Evolutionary conservation across 2,888 invertebrate genomes (phyloP).

Genomic region (Pycnomerus fuliginosus): DNA sequence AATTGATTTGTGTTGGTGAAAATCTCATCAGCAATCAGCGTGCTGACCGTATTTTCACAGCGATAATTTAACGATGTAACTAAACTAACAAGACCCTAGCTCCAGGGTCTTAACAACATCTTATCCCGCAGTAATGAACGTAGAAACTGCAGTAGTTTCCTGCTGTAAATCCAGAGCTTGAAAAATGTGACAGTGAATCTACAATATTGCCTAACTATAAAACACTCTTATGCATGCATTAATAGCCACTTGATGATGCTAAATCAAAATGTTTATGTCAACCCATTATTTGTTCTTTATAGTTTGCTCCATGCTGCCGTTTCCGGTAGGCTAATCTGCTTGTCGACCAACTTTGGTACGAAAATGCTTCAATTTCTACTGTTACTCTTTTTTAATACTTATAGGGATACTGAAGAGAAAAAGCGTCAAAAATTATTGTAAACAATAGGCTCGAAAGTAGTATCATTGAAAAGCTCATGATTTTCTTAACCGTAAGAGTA

Average conservation of each 20-base stretch:
- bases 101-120: constrained; percentile 16
- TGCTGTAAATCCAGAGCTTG: neutral
- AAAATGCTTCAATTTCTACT: too few relatives aligned
- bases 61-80: constrained; percentile 18
- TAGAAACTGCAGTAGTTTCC: constrained; percentile 16
- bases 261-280: constrained; percentile 18
- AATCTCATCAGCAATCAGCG: constrained; percentile 23
- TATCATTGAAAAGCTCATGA: too few relatives aligned
- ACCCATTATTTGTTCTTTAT: constrained; percentile 14
- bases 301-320: constrained; percentile 7
- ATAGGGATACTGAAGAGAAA: too few relatives aligned
- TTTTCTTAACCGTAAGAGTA: too few relatives aligned
- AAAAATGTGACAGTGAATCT: too few relatives aligned
- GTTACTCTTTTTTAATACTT: too few relatives aligned
- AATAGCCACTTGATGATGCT: constrained; percentile 11
- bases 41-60: constrained; percentile 18
- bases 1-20: constrained; percentile 20
- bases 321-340: too few relatives aligned
- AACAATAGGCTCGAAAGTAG: too few relatives aligned
- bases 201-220: too few relatives aligned
- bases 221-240: too few relatives aligned
- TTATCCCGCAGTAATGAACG: constrained; percentile 17
- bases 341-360: too few relatives aligned
- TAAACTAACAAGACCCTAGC: constrained; percentile 21
- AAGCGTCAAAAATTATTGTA: too few relatives aligned